Evolutionary conservation across 2,888 invertebrate species (phyloP).

Genomic region (Pandemis heparana): DNA sequence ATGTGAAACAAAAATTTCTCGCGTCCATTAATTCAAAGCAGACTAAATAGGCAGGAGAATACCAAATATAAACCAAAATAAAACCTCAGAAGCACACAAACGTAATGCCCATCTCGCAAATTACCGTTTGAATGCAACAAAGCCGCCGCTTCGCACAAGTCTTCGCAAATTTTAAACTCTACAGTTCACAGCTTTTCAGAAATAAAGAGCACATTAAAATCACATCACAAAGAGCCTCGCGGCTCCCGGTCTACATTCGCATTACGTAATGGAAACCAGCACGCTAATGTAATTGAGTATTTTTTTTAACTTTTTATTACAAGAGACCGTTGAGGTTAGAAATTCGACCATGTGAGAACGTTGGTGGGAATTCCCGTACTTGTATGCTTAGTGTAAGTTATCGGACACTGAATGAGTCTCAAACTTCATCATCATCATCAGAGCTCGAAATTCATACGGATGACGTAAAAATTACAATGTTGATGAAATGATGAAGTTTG

Average conservation of each 20-base stretch:
- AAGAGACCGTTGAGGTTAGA: conserved; percentile 58
- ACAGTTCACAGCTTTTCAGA: conserved; percentile 6
- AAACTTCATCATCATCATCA: no score
- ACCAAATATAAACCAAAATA: not conserved
- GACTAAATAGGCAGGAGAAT: not conserved
- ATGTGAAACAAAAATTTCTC: no score
- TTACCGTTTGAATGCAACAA: conserved; percentile 9
- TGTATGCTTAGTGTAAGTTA: no score
- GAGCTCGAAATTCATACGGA: no score
- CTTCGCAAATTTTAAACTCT: conserved; percentile 18
- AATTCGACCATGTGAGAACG: conserved; percentile 16
- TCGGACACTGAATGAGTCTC: no score
- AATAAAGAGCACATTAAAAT: conserved; percentile 23
- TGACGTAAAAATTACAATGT: no score
- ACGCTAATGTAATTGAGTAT: conserved; percentile 79
- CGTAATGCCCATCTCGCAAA: not conserved
- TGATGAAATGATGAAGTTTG: no score
- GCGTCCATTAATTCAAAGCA: not conserved
- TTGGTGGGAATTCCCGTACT: not conserved
- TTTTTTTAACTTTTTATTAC: conserved; percentile 59
- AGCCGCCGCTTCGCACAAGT: not conserved
- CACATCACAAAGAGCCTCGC: conserved; percentile 43
- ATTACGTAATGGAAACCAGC: conserved; percentile 67
- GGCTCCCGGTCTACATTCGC: conserved; percentile 51
- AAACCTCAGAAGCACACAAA: not conserved